Percentiles rank a stretch among this genome's conserved stretches.
Conservation (phyloP, 2,113 vertebrate species). For the Psammodynastes pulverulentus region DNA sequence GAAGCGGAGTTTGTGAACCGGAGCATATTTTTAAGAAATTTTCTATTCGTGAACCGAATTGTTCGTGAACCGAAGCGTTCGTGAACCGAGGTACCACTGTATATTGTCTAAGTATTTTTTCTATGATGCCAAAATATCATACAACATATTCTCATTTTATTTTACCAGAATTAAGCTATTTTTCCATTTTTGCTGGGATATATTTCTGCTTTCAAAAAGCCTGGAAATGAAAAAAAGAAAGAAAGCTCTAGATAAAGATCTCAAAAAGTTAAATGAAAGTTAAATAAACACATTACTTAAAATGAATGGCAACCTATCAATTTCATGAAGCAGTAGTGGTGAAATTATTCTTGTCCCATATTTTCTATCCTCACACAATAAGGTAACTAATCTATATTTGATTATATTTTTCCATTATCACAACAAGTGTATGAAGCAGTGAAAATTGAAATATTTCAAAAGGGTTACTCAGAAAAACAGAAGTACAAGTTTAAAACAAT, state of each 20-base stretch:
- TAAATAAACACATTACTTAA: neutral
- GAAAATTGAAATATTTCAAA: neutral
- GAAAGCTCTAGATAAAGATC: neutral
- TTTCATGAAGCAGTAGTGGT: neutral
- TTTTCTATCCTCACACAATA: neutral
- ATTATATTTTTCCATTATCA: neutral
- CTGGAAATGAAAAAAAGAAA: neutral
- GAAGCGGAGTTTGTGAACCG: too few species aligned
- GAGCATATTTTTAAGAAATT: too few species aligned
- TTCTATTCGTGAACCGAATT: too few species aligned
- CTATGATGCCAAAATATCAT: slow-evolving; percentile 1
- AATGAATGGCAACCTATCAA: neutral
- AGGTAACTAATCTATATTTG: neutral
- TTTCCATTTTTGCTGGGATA: slow-evolving; percentile 16
- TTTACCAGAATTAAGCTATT: slow-evolving; percentile 25
- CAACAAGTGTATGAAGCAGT: neutral
- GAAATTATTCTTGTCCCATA: neutral
- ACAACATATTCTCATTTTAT: neutral
- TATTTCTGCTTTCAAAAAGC: neutral
- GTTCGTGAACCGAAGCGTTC: too few species aligned
- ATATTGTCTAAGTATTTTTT: neutral
- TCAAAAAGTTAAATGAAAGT: neutral
- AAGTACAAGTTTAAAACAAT: neutral
- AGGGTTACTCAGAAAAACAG: neutral
- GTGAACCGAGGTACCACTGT: too few species aligned